These are phyloP conservation scores for Eudorcas thomsonii DNA, from an alignment of 2,113 vertebrate species.

Conservation along the genomic window DNA sequence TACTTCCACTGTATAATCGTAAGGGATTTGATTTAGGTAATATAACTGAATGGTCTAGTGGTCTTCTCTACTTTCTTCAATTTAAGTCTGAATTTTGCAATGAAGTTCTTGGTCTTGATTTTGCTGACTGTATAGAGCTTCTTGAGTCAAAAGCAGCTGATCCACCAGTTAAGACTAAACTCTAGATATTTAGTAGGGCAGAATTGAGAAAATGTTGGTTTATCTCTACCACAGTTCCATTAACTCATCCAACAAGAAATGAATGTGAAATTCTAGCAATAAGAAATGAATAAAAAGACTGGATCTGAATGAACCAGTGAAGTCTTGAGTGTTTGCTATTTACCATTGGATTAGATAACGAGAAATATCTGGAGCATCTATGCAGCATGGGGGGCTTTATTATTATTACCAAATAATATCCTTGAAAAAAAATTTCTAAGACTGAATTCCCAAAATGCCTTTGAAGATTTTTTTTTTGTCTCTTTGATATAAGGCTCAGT, in stretches of 20 bases:
- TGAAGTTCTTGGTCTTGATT: background rate
- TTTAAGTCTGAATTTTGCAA: background rate
- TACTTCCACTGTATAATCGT: background rate
- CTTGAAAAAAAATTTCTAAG: background rate
- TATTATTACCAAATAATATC: background rate
- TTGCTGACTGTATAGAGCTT: background rate
- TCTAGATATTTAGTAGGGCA: background rate
- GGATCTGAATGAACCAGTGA: background rate
- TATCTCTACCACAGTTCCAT: background rate
- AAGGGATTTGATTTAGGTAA: background rate
- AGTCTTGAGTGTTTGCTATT: background rate
- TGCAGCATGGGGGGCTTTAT: background rate
- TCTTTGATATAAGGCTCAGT: background rate
- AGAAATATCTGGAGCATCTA: background rate
- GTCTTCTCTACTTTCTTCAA: background rate
- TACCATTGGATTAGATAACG: background rate
- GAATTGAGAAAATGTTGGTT: background rate
- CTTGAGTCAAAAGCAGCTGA: background rate
- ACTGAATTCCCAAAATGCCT: background rate
- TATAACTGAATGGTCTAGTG: background rate
- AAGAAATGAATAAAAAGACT: conserved; percentile 9
- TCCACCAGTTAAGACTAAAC: background rate
- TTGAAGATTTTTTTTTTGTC: background rate
- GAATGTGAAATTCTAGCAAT: background rate
- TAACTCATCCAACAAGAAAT: background rate